These are phyloP conservation scores for Oceanodroma leucorhoa DNA, from an alignment of 2,797 vertebrate species.

Conservation along the genomic window DNA sequence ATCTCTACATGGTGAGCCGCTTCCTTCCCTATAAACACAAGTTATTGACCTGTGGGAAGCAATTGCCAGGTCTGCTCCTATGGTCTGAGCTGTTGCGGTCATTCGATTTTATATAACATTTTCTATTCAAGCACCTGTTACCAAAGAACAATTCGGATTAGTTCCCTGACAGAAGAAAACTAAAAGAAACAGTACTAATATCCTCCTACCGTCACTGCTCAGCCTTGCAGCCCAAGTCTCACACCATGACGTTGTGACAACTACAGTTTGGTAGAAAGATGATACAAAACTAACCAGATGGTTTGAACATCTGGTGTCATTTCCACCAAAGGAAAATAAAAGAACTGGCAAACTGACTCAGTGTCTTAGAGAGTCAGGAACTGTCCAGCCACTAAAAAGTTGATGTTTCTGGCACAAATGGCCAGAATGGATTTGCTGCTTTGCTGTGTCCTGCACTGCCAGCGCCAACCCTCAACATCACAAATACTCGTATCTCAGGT, in stretches of 20 bases:
- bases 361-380: not conserved
- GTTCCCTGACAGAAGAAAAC: not conserved
- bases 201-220: not conserved
- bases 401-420: not conserved
- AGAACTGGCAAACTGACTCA: not conserved
- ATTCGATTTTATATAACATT: not conserved
- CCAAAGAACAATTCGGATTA: not conserved
- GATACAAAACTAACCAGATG: not conserved
- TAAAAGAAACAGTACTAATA: not conserved
- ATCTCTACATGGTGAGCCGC: rapidly evolving
- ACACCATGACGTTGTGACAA: not conserved
- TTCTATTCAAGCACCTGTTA: not conserved
- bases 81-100: not conserved
- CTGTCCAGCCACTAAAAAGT: not conserved
- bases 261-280: not conserved
- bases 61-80: not conserved
- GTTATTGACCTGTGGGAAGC: not conserved
- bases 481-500: not conserved
- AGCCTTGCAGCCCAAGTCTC: not conserved
- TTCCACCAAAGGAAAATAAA: not conserved
- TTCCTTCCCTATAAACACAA: not conserved
- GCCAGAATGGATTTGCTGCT: not conserved
- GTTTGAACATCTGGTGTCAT: not conserved
- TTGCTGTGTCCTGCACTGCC: not conserved
- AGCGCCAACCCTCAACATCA: not conserved